Evolutionary conservation across 2,888 invertebrate species (phyloP), one percentile per base, ranked within the genome.

Genomic region (Mycalesis mineus): DNA sequence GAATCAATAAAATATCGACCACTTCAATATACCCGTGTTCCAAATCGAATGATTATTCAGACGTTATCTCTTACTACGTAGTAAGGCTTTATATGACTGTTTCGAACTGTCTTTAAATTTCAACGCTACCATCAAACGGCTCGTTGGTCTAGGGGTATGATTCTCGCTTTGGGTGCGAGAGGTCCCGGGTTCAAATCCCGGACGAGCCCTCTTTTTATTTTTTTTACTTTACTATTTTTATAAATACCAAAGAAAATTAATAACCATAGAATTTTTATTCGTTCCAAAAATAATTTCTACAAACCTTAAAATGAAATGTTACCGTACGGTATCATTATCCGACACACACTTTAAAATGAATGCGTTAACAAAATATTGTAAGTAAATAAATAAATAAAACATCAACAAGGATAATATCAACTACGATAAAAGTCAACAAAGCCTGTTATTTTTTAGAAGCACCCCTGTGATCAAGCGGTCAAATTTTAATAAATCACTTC

Each of bases 61-160:
- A n/a, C n/a, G n/a, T n/a, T n/a, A n/a, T n/a, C n/a, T n/a, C n/a
- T n/a, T 22, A 5, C 5, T 22, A 22, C 22, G 22, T 22, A 22
- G n/a, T 22, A 22, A 22, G 22, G 22, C 22, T 22, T 22, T 22
- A 22, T 22, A 22, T 2, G 3, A 22, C 22, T 2, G 7, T 33
- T 17, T 11, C n/a, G 9, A 31, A 13, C 1, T 31, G 45, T 6
- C 15, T 31, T 7, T 17, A 33, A 33, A 33, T 31, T 47, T 47
- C 47, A 11, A 0, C 31, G 11, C 0, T 0, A 14, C 0, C 0
- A 2, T 8, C 63, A 73, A 67, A 58, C 65, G 89, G 88, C 89
- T 89, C 89, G 88, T 90, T 90, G 90, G 90, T 90, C 90, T 90
- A 90, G 90, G 86, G 89, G 89, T 90, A 90, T 90, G 88, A 90